Conservation (phyloP, 37 sponge, comb jelly and placozoan species). For the Aplysina aerophoba region DNA sequence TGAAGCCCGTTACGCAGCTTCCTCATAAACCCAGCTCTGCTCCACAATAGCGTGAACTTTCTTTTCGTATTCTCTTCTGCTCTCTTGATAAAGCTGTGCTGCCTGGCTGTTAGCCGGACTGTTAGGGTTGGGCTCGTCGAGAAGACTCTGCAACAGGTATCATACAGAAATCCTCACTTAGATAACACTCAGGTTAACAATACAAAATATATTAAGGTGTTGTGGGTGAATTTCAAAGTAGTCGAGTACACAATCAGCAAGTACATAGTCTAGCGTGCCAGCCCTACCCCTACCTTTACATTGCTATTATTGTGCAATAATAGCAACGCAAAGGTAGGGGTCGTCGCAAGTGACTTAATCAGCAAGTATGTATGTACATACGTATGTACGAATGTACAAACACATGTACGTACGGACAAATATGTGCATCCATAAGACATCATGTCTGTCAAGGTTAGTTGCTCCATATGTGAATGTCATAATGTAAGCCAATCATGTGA, state of each 20-base stretch:
- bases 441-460: too few species aligned
- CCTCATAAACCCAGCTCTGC: slow-evolving; percentile 91
- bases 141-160: slow-evolving; percentile 78
- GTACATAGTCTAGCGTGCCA: too few species aligned
- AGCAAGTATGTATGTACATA: too few species aligned
- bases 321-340: too few species aligned
- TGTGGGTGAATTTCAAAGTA: not conserved
- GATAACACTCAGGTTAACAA: not conserved
- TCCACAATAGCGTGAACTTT: slow-evolving; percentile 97
- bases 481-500: too few species aligned
- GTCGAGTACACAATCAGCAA: too few species aligned
- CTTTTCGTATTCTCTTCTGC: slow-evolving; percentile 97
- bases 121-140: slow-evolving; percentile 99
- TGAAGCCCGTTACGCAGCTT: not conserved
- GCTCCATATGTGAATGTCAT: too few species aligned
- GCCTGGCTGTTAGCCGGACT: slow-evolving; percentile 99
- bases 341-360: too few species aligned
- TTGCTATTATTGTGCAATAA: too few species aligned
- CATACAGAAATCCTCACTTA: not conserved
- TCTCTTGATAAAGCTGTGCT: slow-evolving; percentile 99
- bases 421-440: not conserved
- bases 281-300: too few species aligned
- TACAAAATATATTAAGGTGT: not conserved
- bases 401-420: not conserved
- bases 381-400: too few species aligned